phyloP scores from a whole-genome alignment of 2,113 vertebrate genomes.

The Pterocles gutturalis region DNA sequence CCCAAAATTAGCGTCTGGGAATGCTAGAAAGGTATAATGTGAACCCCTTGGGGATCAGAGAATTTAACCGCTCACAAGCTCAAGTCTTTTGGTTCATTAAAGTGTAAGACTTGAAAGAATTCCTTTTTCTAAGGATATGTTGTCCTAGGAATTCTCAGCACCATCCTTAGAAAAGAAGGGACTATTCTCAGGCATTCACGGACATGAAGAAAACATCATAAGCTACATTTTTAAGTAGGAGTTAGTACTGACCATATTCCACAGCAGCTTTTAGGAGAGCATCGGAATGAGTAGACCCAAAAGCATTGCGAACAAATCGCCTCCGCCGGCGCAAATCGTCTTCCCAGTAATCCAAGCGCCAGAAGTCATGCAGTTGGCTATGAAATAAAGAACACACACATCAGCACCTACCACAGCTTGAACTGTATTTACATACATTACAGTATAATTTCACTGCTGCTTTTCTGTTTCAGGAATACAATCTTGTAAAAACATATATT shows the following conservation, averaged over 20 bases:
- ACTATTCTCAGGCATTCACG: background rate
- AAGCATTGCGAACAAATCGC: conserved; percentile 94
- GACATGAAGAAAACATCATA: background rate
- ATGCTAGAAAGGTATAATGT: background rate
- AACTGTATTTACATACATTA: conserved; percentile 19
- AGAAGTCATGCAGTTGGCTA: conserved; percentile 95
- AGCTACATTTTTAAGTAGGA: background rate
- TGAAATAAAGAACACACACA: conserved; percentile 29
- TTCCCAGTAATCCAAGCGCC: conserved; percentile 99
- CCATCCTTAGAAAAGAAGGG: background rate
- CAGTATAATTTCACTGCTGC: background rate
- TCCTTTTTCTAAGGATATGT: background rate
- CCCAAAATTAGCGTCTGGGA: background rate
- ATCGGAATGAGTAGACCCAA: conserved; percentile 93
- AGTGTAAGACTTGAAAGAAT: conserved; percentile 5
- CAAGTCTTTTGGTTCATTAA: conserved; percentile 5
- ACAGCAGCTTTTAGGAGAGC: conserved; percentile 87
- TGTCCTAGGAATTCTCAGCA: background rate
- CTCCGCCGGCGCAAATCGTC: conserved; percentile 94
- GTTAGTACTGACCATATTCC: conserved; percentile 90
- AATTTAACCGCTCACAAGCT: conserved; percentile 17
- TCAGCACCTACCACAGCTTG: conserved; percentile 45
- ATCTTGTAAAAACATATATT: conserved; percentile 22
- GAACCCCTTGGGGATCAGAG: background rate
- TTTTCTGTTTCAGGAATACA: conserved; percentile 28